phyloP scores from a whole-genome alignment of 2,797 vertebrate genomes.

The Salmo trutta region DNA sequence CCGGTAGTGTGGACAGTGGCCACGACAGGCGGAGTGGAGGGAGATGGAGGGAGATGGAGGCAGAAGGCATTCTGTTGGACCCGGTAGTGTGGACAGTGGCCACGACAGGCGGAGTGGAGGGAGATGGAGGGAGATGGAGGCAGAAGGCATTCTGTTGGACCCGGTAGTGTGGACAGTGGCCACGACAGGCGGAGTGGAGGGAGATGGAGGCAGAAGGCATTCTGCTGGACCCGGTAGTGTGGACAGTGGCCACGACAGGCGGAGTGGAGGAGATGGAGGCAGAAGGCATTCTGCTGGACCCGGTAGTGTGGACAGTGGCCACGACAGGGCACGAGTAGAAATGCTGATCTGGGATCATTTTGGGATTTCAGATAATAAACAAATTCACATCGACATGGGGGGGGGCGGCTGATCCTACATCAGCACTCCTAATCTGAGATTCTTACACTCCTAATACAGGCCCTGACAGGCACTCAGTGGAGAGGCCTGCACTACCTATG shows the following conservation, averaged over 20 bases:
- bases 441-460: too few relatives aligned
- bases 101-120: constrained; percentile 3
- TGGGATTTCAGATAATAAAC: not conserved
- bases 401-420: not conserved
- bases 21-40: constrained; percentile 3
- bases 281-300: not conserved
- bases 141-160: not conserved
- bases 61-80: not conserved
- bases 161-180: too few relatives aligned
- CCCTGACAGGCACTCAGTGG: not conserved
- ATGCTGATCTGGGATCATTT: too few relatives aligned
- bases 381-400: not conserved
- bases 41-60: not conserved
- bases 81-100: too few relatives aligned
- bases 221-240: too few relatives aligned
- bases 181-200: constrained; percentile 3
- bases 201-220: not conserved
- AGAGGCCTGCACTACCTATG: not conserved
- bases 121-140: not conserved
- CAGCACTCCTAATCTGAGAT: not conserved
- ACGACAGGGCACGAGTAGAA: too few relatives aligned
- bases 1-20: too few relatives aligned
- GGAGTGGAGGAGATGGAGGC: not conserved
- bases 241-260: too few relatives aligned
- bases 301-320: not conserved